phyloP scores from a whole-genome alignment of 2,888 invertebrate species.

The Polymixis lichenea region DNA sequence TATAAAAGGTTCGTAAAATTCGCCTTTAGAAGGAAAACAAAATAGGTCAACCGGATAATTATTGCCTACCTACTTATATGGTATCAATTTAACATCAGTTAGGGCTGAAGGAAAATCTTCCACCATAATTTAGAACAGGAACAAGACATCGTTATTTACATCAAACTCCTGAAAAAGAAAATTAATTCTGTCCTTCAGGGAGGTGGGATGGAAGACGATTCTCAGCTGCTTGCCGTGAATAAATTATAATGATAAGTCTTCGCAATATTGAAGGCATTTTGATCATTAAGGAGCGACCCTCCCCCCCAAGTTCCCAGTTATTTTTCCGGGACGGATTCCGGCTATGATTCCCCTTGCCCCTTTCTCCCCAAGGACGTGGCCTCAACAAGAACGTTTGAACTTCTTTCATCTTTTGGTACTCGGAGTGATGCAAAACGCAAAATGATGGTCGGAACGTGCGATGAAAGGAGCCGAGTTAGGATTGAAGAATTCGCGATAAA shows the following conservation, averaged over 20 bases:
- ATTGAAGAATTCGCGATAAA: slow-evolving; percentile 54
- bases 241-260: slow-evolving; percentile 89
- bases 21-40: background rate
- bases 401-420: slow-evolving; percentile 83
- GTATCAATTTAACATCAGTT: background rate
- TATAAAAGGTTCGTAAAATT: too few species aligned
- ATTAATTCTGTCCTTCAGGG: slow-evolving; percentile 56
- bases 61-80: background rate
- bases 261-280: slow-evolving; percentile 88
- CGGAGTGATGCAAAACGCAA: slow-evolving; percentile 75
- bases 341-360: slow-evolving; percentile 76
- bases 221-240: slow-evolving; percentile 84
- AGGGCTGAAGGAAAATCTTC: slow-evolving; percentile 8
- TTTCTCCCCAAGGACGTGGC: slow-evolving; percentile 75
- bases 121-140: slow-evolving; percentile 11
- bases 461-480: slow-evolving; percentile 63
- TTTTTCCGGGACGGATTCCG: slow-evolving; percentile 79
- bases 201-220: slow-evolving; percentile 67
- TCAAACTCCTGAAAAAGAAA: slow-evolving; percentile 48
- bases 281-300: slow-evolving; percentile 82
- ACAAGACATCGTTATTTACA: slow-evolving; percentile 42
- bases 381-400: slow-evolving; percentile 80
- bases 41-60: background rate
- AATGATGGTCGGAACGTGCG: slow-evolving; percentile 70
- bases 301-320: slow-evolving; percentile 77